Base-by-base conservation (phyloP, 2,113 vertebrate genomes). In the Elgaria multicarinata region DNA sequence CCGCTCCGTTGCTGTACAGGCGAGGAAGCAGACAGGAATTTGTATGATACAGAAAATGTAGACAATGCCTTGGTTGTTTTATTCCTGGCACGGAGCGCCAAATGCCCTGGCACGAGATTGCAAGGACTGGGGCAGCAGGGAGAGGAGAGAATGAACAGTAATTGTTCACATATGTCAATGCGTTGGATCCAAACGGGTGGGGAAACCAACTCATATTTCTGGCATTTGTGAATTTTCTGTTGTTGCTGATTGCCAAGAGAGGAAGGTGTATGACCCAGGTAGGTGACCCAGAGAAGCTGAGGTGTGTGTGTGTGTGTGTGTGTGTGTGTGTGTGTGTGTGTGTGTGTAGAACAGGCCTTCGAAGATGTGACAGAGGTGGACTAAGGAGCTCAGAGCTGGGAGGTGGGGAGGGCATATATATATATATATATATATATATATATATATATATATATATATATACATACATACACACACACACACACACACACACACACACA, bases 41-140 rank as follows among this genome's bases (percentile, higher is more conserved):
- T 39, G 85, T 85, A 83, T 39, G 88, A 91, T 91, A 46, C 0
- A 26, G 86, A 89, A n/a, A 94, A 94, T 3, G 0, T 0, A 42
- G 94, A 95, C 94, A 95, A 94, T 84, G 90, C 87, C 64, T 87
- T 1, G 69, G 44, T 94, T 95, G 95, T 95, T 94, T 86, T 75
- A 36, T 16, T 13, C 42, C 58, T 28, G 1, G 78, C 90, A 66
- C 87, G 79, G 44, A 39, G 72, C 89, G 81, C 8, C 5, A 16
- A 46, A 33, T 36, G 14, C 24, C 14, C 31, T 95, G 92, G 93
- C 92, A 76, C 2, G 50, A 50, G n/a, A 53, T 84, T n/a, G 13
- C 42, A 18, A 83, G 31, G 31, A 42, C 66, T 42, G 18, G 42
- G 0, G 55, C 53, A 36, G 26, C 20, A 14, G 64, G 76, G 1